These are phyloP conservation scores for Eleginops maclovinus DNA, from an alignment of 2,113 vertebrate species.

Conservation along the genomic window DNA sequence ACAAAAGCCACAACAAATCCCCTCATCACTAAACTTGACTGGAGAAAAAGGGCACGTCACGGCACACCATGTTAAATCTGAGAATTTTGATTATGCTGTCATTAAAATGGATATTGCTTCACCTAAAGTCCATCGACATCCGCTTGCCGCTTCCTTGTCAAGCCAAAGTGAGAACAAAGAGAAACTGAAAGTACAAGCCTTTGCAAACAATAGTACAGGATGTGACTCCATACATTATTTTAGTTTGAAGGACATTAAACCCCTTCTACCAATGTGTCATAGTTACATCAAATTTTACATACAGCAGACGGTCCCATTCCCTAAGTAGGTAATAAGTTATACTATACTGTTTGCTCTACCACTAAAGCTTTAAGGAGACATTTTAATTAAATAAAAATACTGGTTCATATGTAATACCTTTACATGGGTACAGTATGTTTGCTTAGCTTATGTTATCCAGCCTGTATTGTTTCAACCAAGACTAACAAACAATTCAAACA, in stretches of 20 bases:
- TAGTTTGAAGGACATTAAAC: not conserved
- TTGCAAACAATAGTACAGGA: not conserved
- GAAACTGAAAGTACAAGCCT: not conserved
- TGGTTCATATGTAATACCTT: not conserved
- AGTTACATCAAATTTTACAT: not conserved
- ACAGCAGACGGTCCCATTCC: no score
- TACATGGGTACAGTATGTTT: not conserved
- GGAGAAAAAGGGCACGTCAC: constrained; percentile 59
- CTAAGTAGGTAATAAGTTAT: not conserved
- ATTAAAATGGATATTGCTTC: constrained; percentile 49
- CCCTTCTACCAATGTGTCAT: not conserved
- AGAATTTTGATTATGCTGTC: constrained; percentile 53
- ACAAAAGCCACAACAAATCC: constrained; percentile 71
- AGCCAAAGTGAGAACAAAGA: constrained; percentile 3
- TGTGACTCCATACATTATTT: not conserved
- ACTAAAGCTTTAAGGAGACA: constrained; percentile 11
- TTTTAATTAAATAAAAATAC: constrained; percentile 6
- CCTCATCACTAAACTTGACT: constrained; percentile 64
- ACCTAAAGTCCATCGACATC: constrained; percentile 18
- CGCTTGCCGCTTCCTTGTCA: constrained; percentile 13
- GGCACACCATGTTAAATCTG: constrained; percentile 33
- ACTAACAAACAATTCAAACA: not conserved
- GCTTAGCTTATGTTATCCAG: not conserved
- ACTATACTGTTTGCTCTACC: not conserved
- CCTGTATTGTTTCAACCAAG: constrained; percentile 11